phyloP scores from a whole-genome alignment of 30 jellyfish, hydroid and myxozoan genomes.

The Chrysaora quinquecirrha region DNA sequence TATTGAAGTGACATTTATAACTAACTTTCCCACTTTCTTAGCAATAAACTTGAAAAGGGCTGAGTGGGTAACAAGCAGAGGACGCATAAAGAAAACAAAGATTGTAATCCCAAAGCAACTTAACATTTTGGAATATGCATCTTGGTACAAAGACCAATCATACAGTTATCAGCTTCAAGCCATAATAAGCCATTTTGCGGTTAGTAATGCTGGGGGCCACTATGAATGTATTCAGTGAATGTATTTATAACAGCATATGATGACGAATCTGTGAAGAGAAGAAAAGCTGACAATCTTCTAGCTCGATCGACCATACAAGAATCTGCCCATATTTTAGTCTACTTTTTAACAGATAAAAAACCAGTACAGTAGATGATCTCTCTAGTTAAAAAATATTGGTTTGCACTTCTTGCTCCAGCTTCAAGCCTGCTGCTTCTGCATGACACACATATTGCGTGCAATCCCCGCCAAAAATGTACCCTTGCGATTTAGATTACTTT shows the following conservation, averaged over 20 bases:
- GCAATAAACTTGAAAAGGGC: background rate
- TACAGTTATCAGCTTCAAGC: background rate
- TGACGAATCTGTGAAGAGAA: slow-evolving; percentile 7
- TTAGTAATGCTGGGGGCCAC: slow-evolving; percentile 3
- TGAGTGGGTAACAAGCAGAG: background rate
- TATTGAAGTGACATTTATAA: background rate
- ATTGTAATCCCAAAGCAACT: background rate
- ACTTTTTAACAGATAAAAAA: too few relatives aligned
- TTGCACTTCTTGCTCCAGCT: too few relatives aligned
- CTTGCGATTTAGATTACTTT: too few relatives aligned
- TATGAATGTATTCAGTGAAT: background rate
- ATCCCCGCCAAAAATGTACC: too few relatives aligned
- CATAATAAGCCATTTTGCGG: background rate
- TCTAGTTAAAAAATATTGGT: too few relatives aligned
- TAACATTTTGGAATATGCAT: too few relatives aligned
- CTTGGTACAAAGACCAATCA: background rate
- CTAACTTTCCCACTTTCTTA: background rate
- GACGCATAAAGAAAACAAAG: background rate
- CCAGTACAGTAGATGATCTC: too few relatives aligned
- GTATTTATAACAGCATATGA: background rate
- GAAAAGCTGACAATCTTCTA: background rate
- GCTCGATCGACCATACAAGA: background rate
- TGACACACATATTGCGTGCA: too few relatives aligned
- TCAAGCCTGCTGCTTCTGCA: too few relatives aligned
- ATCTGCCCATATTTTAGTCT: background rate